phyloP scores from a whole-genome alignment of 1,140 invertebrate species.

The Chionoecetes opilio region DNA sequence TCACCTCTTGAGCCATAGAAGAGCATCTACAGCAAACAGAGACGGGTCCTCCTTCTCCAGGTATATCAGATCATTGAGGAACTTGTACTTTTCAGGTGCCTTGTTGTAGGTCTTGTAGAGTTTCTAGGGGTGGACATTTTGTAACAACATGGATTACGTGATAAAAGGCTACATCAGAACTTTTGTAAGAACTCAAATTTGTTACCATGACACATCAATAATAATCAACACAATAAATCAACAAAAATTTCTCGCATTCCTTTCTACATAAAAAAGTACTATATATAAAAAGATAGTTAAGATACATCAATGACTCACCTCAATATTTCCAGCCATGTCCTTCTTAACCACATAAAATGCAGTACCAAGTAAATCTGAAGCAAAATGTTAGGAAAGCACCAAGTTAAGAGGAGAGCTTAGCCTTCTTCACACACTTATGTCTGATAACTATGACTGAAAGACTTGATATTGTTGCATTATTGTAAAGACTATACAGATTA shows the following conservation, averaged over 20 bases:
- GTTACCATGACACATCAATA: background rate
- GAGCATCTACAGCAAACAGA: slow-evolving; percentile 68
- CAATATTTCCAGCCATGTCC: slow-evolving; percentile 76
- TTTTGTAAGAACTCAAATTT: background rate
- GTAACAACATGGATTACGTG: background rate
- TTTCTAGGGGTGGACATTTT: slow-evolving; percentile 55
- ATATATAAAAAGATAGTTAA: too few relatives aligned
- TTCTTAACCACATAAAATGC: slow-evolving; percentile 78
- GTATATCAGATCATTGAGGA: slow-evolving; percentile 76
- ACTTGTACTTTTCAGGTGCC: slow-evolving; percentile 74
- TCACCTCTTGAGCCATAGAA: slow-evolving; percentile 76
- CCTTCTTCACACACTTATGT: background rate
- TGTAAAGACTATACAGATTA: background rate
- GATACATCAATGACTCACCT: slow-evolving; percentile 39
- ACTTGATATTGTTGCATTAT: background rate
- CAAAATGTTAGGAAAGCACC: slow-evolving; percentile 22
- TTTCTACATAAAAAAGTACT: too few relatives aligned
- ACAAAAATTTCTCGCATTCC: too few relatives aligned
- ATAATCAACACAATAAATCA: too few relatives aligned
- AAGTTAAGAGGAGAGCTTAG: background rate
- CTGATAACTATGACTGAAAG: background rate
- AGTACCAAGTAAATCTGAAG: slow-evolving; percentile 65
- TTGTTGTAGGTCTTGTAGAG: slow-evolving; percentile 76
- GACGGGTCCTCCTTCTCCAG: slow-evolving; percentile 59
- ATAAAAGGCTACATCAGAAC: background rate